Percentiles rank a stretch among this genome's conserved stretches.
Conservation (phyloP, 2,113 vertebrate genomes). For the Ophiodon elongatus region DNA sequence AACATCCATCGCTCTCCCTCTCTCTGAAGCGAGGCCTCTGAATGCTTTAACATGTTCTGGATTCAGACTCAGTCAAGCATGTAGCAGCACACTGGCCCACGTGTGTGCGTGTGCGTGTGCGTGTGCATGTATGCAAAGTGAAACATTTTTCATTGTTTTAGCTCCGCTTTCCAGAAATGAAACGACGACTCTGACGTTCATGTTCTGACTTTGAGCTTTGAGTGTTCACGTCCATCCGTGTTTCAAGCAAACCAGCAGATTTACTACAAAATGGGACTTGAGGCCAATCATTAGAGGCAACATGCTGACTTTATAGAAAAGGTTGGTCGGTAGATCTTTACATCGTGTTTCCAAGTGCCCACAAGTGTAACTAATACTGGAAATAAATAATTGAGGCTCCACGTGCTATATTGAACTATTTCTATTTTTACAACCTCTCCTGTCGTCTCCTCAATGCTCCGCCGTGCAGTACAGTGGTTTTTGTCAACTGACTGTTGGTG, state of each 20-base stretch:
- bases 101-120: conserved; percentile 2
- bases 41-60: conserved; percentile 65
- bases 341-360: neutral
- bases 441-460: neutral
- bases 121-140: neutral
- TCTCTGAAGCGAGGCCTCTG: conserved; percentile 29
- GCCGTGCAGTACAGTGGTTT: no score
- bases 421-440: neutral
- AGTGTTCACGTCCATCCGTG: neutral
- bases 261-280: neutral
- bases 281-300: neutral
- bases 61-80: conserved; percentile 63
- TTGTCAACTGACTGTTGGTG: no score
- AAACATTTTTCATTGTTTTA: conserved; percentile 15
- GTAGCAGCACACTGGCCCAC: conserved; percentile 33
- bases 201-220: neutral
- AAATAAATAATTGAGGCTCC: neutral
- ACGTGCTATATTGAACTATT: neutral
- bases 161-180: conserved; percentile 29
- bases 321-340: neutral
- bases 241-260: neutral
- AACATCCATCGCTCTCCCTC: conserved; percentile 13
- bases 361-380: neutral
- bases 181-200: neutral
- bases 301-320: neutral